Conservation (phyloP, 2,797 vertebrate species). For the Hafferia zeledoni region DNA sequence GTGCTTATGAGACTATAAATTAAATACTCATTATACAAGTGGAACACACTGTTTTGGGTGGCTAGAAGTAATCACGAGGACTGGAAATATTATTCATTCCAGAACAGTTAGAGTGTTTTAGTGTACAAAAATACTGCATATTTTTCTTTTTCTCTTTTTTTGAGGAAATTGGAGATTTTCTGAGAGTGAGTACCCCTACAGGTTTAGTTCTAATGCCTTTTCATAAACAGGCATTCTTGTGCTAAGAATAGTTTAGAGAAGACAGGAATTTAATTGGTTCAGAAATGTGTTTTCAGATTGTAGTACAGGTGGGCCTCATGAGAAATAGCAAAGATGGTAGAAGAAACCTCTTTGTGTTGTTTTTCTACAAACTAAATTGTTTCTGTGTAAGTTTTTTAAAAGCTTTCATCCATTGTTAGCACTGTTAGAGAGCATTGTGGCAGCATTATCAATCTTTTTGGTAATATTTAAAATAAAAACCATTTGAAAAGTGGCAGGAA, state of each 20-base stretch:
- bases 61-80: slow-evolving; percentile 32
- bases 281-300: not conserved
- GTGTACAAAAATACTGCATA: not conserved
- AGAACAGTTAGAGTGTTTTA: not conserved
- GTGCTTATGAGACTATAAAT: not conserved
- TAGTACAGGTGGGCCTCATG: not conserved
- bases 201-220: not conserved
- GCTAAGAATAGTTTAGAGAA: not conserved
- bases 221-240: not conserved
- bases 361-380: not conserved
- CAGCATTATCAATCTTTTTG: not conserved
- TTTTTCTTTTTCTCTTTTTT: not conserved
- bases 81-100: slow-evolving; percentile 13
- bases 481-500: not conserved
- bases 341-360: not conserved
- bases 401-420: not conserved
- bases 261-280: not conserved
- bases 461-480: not conserved
- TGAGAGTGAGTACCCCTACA: not conserved
- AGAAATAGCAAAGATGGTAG: not conserved
- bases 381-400: not conserved
- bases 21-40: slow-evolving; percentile 37
- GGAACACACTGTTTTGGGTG: not conserved
- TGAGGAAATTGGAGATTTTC: not conserved
- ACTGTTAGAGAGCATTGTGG: not conserved